These are phyloP conservation scores for Shargacucullia verbasci DNA, from an alignment of 2,888 invertebrate genomes.

Conservation along the genomic window DNA sequence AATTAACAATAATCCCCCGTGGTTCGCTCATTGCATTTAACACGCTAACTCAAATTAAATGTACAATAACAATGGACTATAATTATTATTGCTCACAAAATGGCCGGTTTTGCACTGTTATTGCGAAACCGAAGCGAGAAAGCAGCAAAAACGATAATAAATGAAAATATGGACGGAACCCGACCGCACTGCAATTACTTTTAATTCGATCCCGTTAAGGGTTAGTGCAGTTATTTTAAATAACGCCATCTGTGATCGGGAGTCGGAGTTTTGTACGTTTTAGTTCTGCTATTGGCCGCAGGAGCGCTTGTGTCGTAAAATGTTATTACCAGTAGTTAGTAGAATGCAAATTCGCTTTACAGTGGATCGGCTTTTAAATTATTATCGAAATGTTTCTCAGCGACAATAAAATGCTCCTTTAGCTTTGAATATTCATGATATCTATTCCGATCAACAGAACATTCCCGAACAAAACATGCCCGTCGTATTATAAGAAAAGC, in stretches of 20 bases:
- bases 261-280: constrained; percentile 62
- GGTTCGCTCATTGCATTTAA: constrained; percentile 57
- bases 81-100: constrained; percentile 70
- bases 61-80: constrained; percentile 70
- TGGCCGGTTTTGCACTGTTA: constrained; percentile 54
- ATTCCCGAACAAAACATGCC: too few species aligned
- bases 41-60: constrained; percentile 68
- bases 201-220: constrained; percentile 65
- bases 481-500: too few species aligned
- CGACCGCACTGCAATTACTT: constrained; percentile 64
- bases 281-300: constrained; percentile 70
- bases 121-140: constrained; percentile 59
- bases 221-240: constrained; percentile 60
- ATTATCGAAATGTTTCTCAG: constrained; percentile 13
- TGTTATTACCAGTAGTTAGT: constrained; percentile 50
- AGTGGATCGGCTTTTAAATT: constrained; percentile 32
- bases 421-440: constrained; percentile 17
- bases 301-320: constrained; percentile 65
- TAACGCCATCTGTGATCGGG: constrained; percentile 76
- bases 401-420: constrained; percentile 12
- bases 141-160: constrained; percentile 64
- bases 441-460: too few species aligned
- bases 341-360: constrained; percentile 58
- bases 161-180: constrained; percentile 72
- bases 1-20: constrained; percentile 65